These are phyloP conservation scores for Altica lythri DNA, from an alignment of 2,888 invertebrate genomes.

Conservation along the genomic window DNA sequence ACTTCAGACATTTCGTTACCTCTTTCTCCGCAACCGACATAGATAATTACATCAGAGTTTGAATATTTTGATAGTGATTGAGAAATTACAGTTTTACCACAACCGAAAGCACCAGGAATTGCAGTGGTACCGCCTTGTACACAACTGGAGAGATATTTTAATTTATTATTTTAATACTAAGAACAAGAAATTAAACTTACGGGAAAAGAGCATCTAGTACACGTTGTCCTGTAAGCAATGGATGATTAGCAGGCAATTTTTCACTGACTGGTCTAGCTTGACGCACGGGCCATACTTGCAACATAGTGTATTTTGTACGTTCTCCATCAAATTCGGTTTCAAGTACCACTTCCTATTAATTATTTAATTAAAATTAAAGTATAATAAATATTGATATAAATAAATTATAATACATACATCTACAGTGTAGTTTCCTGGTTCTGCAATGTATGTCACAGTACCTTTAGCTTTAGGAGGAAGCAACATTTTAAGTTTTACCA, in stretches of 20 bases:
- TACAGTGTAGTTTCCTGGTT: conserved; percentile 90
- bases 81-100: conserved; percentile 99
- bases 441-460: conserved; percentile 94
- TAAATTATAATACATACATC: conserved; percentile 66
- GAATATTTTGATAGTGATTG: conserved; percentile 99
- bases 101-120: conserved; percentile 99
- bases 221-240: conserved; percentile 96
- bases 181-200: conserved; percentile 70
- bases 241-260: conserved; percentile 98
- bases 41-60: conserved; percentile 98
- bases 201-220: conserved; percentile 98
- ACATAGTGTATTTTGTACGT: conserved; percentile 88
- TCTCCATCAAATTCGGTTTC: conserved; percentile 99
- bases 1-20: conserved; percentile 99
- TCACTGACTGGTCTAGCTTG: conserved; percentile 96
- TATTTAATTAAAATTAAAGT: neutral
- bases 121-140: conserved; percentile 99
- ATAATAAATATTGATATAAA: too few species aligned
- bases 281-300: conserved; percentile 99
- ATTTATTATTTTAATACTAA: conserved; percentile 1
- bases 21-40: conserved; percentile 99
- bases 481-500: conserved; percentile 97
- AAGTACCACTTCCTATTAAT: conserved; percentile 86
- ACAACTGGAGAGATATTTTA: conserved; percentile 64
- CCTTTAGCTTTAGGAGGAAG: conserved; percentile 94